Percentiles rank a stretch among this genome's conserved stretches.
phyloP scores from a whole-genome alignment of 1,140 invertebrate species.

The Theocolax elegans region DNA sequence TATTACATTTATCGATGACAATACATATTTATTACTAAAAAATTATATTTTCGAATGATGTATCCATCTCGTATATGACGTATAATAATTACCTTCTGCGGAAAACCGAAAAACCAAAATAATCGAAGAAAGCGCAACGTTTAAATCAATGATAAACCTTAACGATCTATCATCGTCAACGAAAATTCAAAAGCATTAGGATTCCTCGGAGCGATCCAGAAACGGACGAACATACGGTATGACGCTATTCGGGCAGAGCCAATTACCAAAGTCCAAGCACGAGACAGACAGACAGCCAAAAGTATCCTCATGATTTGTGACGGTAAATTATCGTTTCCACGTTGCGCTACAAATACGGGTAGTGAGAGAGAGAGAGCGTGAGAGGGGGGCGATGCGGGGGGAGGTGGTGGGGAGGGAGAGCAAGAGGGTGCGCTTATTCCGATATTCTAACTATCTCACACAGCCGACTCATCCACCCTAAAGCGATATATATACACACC shows the following conservation, averaged over 20 bases:
- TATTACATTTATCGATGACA: too few relatives aligned
- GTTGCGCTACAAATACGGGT: constrained; percentile 13
- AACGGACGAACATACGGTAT: too few relatives aligned
- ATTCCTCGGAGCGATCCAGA: not conserved
- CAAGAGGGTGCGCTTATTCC: constrained; percentile 40
- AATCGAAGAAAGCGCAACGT: too few relatives aligned
- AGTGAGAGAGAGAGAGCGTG: too few relatives aligned
- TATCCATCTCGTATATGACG: too few relatives aligned
- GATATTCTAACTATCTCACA: constrained; percentile 63
- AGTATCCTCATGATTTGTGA: constrained; percentile 35
- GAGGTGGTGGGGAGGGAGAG: not conserved
- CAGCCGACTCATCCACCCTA: constrained; percentile 44
- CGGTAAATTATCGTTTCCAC: constrained; percentile 45
- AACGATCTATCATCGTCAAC: not conserved
- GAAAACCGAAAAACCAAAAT: too few relatives aligned
- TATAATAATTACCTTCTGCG: too few relatives aligned
- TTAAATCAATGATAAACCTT: not conserved
- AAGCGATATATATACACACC: constrained; percentile 43
- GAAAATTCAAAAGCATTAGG: not conserved
- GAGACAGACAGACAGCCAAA: constrained; percentile 4
- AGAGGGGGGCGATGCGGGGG: not conserved
- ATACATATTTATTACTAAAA: too few relatives aligned
- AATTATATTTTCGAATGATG: too few relatives aligned
- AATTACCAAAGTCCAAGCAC: constrained; percentile 24
- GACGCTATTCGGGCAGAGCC: too few relatives aligned